Conservation (phyloP, 2,797 vertebrate species). For the Gorsachius magnificus region DNA sequence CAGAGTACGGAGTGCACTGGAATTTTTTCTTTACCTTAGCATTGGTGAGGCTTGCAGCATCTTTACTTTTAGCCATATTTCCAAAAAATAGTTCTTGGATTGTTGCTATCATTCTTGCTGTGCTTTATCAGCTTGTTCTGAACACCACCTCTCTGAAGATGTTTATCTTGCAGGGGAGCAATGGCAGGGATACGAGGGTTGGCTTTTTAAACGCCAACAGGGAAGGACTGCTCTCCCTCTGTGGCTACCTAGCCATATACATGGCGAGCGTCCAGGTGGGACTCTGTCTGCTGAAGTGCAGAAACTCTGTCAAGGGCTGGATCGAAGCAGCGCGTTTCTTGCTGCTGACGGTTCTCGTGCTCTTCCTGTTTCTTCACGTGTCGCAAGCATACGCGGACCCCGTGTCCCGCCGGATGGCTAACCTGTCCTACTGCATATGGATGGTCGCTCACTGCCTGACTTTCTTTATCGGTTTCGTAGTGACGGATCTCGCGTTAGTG, state of each 20-base stretch:
- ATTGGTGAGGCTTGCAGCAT: conserved; percentile 83
- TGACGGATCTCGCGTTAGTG: conserved; percentile 80
- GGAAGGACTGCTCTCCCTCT: conserved; percentile 89
- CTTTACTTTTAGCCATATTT: conserved; percentile 80
- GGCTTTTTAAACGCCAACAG: conserved; percentile 90
- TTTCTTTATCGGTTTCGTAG: conserved; percentile 79
- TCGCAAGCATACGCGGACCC: conserved; percentile 79
- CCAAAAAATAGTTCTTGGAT: conserved; percentile 81
- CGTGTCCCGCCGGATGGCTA: conserved; percentile 90
- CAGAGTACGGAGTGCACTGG: conserved; percentile 96
- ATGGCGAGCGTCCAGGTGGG: conserved; percentile 91
- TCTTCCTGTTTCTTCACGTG: conserved; percentile 73
- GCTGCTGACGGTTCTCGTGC: conserved; percentile 58
- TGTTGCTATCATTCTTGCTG: conserved; percentile 75
- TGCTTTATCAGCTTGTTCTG: conserved; percentile 83
- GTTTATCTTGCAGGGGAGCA: conserved; percentile 83
- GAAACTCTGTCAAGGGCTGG: conserved; percentile 82
- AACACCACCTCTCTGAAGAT: conserved; percentile 82
- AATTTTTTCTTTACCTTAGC: conserved; percentile 97
- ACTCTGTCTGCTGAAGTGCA: conserved; percentile 79
- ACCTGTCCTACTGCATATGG: conserved; percentile 91
- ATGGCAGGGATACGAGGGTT: conserved; percentile 73
- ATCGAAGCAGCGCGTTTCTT: conserved; percentile 69
- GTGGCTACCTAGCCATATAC: conserved; percentile 89
- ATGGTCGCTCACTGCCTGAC: conserved; percentile 84